These are phyloP conservation scores for Macropis europaea DNA, from an alignment of 2,888 invertebrate species.

Conservation along the genomic window DNA sequence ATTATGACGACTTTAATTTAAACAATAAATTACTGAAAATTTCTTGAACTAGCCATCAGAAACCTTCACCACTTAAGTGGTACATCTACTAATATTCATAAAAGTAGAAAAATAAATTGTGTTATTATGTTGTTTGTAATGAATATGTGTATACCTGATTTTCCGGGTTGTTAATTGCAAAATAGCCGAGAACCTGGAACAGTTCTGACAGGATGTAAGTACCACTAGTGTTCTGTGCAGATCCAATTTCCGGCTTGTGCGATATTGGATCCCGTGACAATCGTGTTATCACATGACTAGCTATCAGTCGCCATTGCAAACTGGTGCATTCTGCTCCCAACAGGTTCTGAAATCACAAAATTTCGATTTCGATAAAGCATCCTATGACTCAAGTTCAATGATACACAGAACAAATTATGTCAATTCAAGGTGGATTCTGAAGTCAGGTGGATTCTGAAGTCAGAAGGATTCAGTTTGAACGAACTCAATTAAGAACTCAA, in stretches of 20 bases:
- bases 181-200: slow-evolving; percentile 90
- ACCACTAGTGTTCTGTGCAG: slow-evolving; percentile 79
- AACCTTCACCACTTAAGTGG: too few relatives aligned
- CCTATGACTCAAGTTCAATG: too few relatives aligned
- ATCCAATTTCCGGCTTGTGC: slow-evolving; percentile 66
- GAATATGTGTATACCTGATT: slow-evolving; percentile 84
- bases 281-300: slow-evolving; percentile 89
- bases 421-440: too few relatives aligned
- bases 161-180: slow-evolving; percentile 88
- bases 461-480: too few relatives aligned
- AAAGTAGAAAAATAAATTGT: too few relatives aligned
- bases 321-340: slow-evolving; percentile 92
- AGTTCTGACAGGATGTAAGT: slow-evolving; percentile 88
- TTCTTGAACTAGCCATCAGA: neutral
- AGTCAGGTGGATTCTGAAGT: too few relatives aligned
- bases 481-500: too few relatives aligned
- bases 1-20: neutral
- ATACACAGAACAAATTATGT: neutral
- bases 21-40: neutral
- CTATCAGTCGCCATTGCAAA: slow-evolving; percentile 92
- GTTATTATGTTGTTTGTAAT: too few relatives aligned
- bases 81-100: too few relatives aligned
- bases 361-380: slow-evolving; percentile 3
- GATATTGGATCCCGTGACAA: slow-evolving; percentile 81
- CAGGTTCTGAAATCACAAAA: slow-evolving; percentile 82